Base-by-base conservation (phyloP, 2,797 vertebrate genomes). In the Carduelis carduelis region DNA sequence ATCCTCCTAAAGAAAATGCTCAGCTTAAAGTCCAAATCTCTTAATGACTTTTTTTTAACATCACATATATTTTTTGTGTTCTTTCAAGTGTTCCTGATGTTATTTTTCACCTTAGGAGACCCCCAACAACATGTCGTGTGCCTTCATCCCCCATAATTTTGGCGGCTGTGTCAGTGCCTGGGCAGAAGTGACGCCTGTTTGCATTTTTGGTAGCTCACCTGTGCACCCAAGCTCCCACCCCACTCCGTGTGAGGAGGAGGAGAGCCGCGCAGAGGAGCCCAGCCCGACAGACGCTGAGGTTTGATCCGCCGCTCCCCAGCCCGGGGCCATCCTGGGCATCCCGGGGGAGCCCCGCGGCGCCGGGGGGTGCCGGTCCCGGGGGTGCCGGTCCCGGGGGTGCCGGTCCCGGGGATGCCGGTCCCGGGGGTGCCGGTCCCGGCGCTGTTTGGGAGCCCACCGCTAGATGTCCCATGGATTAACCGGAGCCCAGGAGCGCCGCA, bases 391-490 rank as follows among this genome's bases (percentile, higher is more conserved):
- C 47, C 14, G 56, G 52, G 24, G 6, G 35, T 35, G 35, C 35
- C 44, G 21, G 21, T 22, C 21, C 21, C 44, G 21, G 44, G 44
- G 18, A 14, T 47, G 47, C 23, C 24, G 46, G 43, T 43, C 24
- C 47, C 14, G 46, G 18, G 28, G 28, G 32, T 16, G 55, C 41
- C 28, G 63, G 39, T 97, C 11, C 55, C 34, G 56, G 56, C 12
- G 97, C 94, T 94, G 23, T 95, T 56, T 26, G 76, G 76, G 68
- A 52, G 46, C 52, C 24, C 39, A 59, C 97, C 97, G 41, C 97
- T 97, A 97, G 97, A 96, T 97, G 97, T 98, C 97, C 97, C 97
- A 72, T n/a, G 95, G 93, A 90, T 79, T 6, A 9, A 32, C 3
- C 39, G 39, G 20, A 28, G 28, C 28, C 39, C 10, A 3, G 60